A percentile compares a stretch with the other conserved stretches of the same genome.
These are phyloP conservation scores for Antheraea assamensis DNA, from an alignment of 2,888 invertebrate genomes.

Conservation along the genomic window DNA sequence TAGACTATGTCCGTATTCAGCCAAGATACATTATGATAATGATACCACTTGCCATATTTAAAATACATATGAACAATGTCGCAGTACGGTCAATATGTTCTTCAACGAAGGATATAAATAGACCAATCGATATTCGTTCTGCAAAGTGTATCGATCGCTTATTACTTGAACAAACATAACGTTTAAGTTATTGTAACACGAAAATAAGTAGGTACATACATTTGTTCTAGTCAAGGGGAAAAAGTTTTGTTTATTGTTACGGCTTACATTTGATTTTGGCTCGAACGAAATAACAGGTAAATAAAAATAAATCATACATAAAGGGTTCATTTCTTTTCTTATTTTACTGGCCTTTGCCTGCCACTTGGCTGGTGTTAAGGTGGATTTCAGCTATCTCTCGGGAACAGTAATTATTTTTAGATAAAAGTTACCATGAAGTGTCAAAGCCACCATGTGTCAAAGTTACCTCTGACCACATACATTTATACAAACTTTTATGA, in stretches of 20 bases:
- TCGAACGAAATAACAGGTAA: neutral
- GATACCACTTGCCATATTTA: neutral
- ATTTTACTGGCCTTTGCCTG: too few relatives aligned
- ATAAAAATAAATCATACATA: neutral
- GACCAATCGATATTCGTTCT: constrained; percentile 9
- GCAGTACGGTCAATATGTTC: constrained; percentile 13
- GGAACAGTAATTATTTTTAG: too few relatives aligned
- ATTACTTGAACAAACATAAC: constrained; percentile 13
- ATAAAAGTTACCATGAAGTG: too few relatives aligned
- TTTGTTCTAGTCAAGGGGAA: constrained; percentile 12
- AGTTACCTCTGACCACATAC: too few relatives aligned
- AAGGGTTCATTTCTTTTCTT: too few relatives aligned
- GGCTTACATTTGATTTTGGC: constrained; percentile 5
- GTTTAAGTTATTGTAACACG: constrained; percentile 6
- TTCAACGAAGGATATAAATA: constrained; percentile 11
- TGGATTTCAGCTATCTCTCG: too few relatives aligned
- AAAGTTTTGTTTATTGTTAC: constrained; percentile 2
- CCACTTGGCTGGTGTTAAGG: too few relatives aligned
- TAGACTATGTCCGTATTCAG: neutral
- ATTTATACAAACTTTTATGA: too few relatives aligned
- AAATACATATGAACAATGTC: constrained; percentile 13
- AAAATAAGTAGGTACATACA: constrained; percentile 12
- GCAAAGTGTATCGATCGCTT: constrained; percentile 14
- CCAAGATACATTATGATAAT: neutral
- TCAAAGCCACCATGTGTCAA: too few relatives aligned